phyloP scores from a whole-genome alignment of 2,888 invertebrate species.

The Agonopterix heracliana region DNA sequence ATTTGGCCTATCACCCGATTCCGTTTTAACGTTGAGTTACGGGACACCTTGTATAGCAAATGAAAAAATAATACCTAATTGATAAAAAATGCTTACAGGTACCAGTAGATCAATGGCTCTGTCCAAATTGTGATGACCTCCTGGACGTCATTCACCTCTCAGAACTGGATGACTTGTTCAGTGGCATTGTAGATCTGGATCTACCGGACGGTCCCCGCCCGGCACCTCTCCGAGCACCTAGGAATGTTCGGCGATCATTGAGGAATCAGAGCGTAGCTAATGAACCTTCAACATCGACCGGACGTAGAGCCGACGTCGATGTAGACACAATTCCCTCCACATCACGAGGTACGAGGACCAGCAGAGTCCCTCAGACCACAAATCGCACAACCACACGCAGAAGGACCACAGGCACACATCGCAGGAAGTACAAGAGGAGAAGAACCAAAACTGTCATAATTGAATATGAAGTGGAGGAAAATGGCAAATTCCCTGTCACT shows the following conservation, averaged over 20 bases:
- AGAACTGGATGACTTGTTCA: constrained; percentile 62
- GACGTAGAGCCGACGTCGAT: constrained; percentile 18
- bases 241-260: constrained; percentile 24
- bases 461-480: constrained; percentile 80
- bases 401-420: neutral
- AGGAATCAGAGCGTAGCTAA: constrained; percentile 21
- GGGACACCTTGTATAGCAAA: neutral
- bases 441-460: constrained; percentile 78
- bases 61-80: neutral
- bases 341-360: constrained; percentile 16
- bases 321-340: constrained; percentile 19
- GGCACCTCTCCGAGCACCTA: constrained; percentile 17
- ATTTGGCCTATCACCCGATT: too few relatives aligned
- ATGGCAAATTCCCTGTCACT: constrained; percentile 78
- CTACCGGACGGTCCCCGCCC: constrained; percentile 38
- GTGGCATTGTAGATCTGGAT: constrained; percentile 43
- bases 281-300: constrained; percentile 43
- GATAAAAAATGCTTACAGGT: constrained; percentile 45
- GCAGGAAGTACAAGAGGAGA: constrained; percentile 40
- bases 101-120: constrained; percentile 93
- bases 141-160: constrained; percentile 38
- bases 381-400: neutral
- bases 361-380: constrained; percentile 9
- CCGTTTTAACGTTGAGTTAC: too few relatives aligned
- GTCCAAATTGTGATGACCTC: constrained; percentile 79